phyloP scores from a whole-genome alignment of 2,113 vertebrate species.

The Syngnathus floridae region DNA sequence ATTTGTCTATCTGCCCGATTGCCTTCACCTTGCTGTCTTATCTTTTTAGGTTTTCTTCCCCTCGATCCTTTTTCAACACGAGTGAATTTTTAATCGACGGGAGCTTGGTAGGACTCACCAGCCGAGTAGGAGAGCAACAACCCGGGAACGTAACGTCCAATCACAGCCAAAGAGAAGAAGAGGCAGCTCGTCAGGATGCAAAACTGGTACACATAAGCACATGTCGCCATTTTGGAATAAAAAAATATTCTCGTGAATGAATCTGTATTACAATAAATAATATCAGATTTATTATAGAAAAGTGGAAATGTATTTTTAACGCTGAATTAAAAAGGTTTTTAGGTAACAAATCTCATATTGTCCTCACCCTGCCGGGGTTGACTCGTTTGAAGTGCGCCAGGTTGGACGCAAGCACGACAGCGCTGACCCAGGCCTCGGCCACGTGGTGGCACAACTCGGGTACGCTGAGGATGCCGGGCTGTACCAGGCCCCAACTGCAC shows the following conservation, averaged over 20 bases:
- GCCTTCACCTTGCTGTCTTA: constrained; percentile 16
- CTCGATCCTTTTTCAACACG: constrained; percentile 51
- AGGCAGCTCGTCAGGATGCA: constrained; percentile 84
- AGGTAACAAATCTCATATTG: neutral
- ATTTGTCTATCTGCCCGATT: constrained; percentile 36
- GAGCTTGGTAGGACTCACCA: constrained; percentile 73
- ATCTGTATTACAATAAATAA: no score
- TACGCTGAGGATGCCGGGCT: constrained; percentile 85
- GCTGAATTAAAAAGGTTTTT: no score
- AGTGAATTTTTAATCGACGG: constrained; percentile 52
- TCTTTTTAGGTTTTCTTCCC: constrained; percentile 44
- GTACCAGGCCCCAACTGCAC: constrained; percentile 86
- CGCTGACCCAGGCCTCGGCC: constrained; percentile 86
- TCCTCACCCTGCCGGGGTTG: constrained; percentile 87
- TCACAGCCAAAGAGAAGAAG: constrained; percentile 79
- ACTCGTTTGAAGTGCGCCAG: constrained; percentile 80
- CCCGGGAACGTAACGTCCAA: constrained; percentile 85
- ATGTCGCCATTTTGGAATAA: neutral
- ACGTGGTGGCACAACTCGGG: constrained; percentile 88
- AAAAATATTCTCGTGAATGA: no score
- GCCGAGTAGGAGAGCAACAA: constrained; percentile 84
- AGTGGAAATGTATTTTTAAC: no score
- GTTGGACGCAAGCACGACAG: constrained; percentile 68
- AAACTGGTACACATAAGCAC: constrained; percentile 73
- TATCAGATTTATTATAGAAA: no score